These are phyloP conservation scores for Drymodes brunneopygia DNA, from an alignment of 2,113 vertebrate species.

Conservation along the genomic window DNA sequence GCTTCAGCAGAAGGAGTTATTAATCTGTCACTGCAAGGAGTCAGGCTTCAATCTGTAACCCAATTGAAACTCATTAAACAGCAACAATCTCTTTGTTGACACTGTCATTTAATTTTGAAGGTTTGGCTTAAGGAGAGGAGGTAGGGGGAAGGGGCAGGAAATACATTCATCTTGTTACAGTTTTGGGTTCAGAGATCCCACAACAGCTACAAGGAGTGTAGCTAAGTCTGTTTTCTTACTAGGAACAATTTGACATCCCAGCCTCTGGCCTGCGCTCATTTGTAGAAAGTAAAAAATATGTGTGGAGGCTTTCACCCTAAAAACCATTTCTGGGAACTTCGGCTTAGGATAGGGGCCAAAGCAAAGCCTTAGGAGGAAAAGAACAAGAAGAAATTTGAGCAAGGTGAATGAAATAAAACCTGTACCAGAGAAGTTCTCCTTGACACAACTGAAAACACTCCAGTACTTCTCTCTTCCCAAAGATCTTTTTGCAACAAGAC, in stretches of 20 bases:
- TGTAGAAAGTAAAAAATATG: background rate
- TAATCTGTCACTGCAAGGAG: conserved; percentile 20
- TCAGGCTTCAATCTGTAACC: background rate
- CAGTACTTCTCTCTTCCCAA: background rate
- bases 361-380: background rate
- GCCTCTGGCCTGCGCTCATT: background rate
- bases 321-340: background rate
- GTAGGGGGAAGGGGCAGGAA: background rate
- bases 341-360: background rate
- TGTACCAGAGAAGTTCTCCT: background rate
- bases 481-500: background rate
- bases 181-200: background rate
- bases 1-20: conserved; percentile 1
- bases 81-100: background rate
- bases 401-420: background rate
- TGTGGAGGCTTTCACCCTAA: background rate
- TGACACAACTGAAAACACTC: background rate
- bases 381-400: background rate
- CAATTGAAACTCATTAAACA: conserved; percentile 5
- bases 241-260: background rate
- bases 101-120: background rate
- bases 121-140: background rate
- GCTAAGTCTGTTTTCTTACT: background rate
- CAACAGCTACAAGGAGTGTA: background rate
- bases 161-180: background rate